These are phyloP conservation scores for Spisula solida DNA, from an alignment of 2,888 invertebrate genomes.

Conservation along the genomic window DNA sequence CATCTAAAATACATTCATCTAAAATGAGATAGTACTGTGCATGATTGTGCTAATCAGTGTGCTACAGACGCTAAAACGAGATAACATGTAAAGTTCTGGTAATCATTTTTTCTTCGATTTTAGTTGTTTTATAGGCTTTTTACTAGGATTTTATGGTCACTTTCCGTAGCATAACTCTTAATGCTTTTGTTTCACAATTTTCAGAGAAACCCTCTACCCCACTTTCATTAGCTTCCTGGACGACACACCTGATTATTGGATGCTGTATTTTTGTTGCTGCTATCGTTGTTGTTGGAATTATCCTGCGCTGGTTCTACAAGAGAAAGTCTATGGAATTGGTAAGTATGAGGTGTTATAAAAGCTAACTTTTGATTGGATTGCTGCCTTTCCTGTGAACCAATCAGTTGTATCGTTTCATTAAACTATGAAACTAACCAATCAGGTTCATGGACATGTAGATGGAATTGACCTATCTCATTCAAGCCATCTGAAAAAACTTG, in stretches of 20 bases:
- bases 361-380: background rate
- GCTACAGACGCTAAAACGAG: no score
- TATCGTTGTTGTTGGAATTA: constrained; percentile 68
- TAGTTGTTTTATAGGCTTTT: no score
- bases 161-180: no score
- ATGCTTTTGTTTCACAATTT: background rate
- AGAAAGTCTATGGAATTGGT: constrained; percentile 72
- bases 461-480: background rate
- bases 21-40: no score
- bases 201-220: constrained; percentile 33
- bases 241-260: constrained; percentile 74
- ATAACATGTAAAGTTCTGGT: no score
- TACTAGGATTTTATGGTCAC: no score
- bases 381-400: background rate
- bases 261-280: constrained; percentile 69
- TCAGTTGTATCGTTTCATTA: background rate
- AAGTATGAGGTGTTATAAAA: constrained; percentile 29
- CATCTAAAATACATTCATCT: no score
- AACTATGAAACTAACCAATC: background rate
- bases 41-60: no score
- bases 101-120: no score
- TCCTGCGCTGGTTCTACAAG: constrained; percentile 69
- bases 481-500: no score
- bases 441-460: background rate
- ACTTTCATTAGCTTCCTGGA: constrained; percentile 38